phyloP scores from a whole-genome alignment of 2,888 invertebrate genomes.

The Noctua fimbriata region DNA sequence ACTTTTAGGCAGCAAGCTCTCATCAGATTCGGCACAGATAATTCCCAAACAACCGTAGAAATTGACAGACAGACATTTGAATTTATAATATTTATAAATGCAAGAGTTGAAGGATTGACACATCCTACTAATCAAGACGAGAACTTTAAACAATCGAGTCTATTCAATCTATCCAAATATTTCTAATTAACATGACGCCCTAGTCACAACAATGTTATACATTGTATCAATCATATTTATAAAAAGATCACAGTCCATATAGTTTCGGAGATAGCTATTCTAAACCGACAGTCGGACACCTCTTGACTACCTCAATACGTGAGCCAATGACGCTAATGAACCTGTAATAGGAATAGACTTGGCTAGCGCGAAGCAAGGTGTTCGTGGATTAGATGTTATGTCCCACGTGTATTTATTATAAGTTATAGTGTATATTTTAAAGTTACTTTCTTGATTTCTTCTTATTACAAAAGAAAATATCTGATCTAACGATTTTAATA shows the following conservation, averaged over 20 bases:
- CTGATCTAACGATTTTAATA: not conserved
- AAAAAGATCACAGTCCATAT: constrained; percentile 34
- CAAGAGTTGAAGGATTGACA: constrained; percentile 5
- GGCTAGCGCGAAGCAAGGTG: constrained; percentile 23
- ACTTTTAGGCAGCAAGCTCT: not conserved
- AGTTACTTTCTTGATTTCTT: not conserved
- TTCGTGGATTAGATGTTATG: constrained; percentile 2
- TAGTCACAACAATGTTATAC: constrained; percentile 31
- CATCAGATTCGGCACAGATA: not conserved
- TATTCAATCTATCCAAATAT: constrained; percentile 13
- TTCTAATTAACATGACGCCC: constrained; percentile 11
- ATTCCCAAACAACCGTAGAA: not conserved
- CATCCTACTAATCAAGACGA: constrained; percentile 5
- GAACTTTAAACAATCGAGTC: constrained; percentile 20
- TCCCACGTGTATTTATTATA: constrained; percentile 27
- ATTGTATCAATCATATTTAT: constrained; percentile 28
- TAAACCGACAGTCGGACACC: not conserved
- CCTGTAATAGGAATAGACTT: constrained; percentile 48
- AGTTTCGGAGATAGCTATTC: constrained; percentile 26
- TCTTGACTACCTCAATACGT: constrained; percentile 56
- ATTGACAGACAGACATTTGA: not conserved
- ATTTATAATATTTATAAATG: constrained; percentile 23
- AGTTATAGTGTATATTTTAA: not conserved
- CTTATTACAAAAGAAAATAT: not conserved
- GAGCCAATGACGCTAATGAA: constrained; percentile 37